Conservation (phyloP, 2,797 vertebrate genomes). For the Carduelis carduelis region DNA sequence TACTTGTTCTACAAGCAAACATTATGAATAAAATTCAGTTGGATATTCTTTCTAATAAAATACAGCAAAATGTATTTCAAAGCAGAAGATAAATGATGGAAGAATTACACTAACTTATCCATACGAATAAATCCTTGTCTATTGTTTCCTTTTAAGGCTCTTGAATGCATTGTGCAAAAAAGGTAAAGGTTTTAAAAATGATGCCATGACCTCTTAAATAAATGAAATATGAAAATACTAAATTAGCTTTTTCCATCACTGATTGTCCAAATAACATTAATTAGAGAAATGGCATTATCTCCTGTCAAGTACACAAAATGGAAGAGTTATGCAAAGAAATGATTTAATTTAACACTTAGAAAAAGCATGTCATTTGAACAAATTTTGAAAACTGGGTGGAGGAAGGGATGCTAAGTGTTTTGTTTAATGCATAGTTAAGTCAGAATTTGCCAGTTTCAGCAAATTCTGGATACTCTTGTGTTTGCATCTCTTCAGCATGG, state of each 20-base stretch:
- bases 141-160: not conserved
- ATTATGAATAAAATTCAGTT: not conserved
- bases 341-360: not conserved
- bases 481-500: not conserved
- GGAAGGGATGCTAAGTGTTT: not conserved
- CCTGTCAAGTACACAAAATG: not conserved
- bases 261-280: not conserved
- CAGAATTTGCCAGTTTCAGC: constrained; percentile 27
- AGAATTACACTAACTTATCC: not conserved
- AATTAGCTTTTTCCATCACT: not conserved
- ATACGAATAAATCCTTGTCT: not conserved
- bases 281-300: not conserved
- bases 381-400: not conserved
- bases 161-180: not conserved
- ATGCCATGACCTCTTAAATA: not conserved
- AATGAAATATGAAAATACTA: not conserved
- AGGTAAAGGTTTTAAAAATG: not conserved
- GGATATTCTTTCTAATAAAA: not conserved
- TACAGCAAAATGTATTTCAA: not conserved
- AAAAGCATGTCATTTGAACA: not conserved
- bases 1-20: not conserved
- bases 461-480: not conserved
- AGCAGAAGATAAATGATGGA: not conserved
- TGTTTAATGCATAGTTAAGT: not conserved
- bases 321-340: not conserved